Evolutionary conservation across 1,140 invertebrate genomes (phyloP).

Genomic region (Venustaconcha ellipsiformis): DNA sequence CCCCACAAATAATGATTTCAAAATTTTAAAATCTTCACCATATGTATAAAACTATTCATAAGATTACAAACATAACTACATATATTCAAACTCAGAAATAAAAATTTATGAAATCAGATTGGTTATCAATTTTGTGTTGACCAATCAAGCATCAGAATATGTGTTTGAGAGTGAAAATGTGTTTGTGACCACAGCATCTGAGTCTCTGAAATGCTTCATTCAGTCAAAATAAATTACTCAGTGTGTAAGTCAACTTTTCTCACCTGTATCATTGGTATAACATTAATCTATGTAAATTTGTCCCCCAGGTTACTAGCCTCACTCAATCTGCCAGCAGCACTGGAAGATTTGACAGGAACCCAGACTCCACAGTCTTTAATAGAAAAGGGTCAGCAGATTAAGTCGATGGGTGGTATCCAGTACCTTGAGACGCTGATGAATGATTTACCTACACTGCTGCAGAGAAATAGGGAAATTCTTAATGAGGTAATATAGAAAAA

Average conservation of each 20-base stretch:
- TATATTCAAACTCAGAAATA: no score
- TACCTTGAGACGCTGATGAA: constrained; percentile 74
- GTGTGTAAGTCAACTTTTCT: not conserved
- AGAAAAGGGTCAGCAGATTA: constrained; percentile 81
- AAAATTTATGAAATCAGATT: no score
- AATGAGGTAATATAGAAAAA: constrained; percentile 79
- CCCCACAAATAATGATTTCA: no score
- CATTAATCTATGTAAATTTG: not conserved
- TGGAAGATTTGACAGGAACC: constrained; percentile 86
- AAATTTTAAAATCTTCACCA: no score
- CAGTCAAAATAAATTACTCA: not conserved
- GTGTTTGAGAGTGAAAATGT: not conserved
- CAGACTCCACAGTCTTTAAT: constrained; percentile 88
- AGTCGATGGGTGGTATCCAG: constrained; percentile 67
- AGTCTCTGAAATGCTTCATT: not conserved
- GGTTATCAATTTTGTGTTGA: no score
- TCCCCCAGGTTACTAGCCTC: constrained; percentile 84
- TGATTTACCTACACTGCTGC: constrained; percentile 91
- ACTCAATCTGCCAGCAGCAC: constrained; percentile 96
- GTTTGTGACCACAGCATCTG: not conserved
- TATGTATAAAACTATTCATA: no score
- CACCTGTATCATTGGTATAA: not conserved
- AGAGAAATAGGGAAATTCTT: constrained; percentile 94
- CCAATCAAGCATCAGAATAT: no score
- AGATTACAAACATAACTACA: no score